Base-by-base conservation (phyloP, 53 echinoderm and acorn worm species). In the Paracentrotus lividus region DNA sequence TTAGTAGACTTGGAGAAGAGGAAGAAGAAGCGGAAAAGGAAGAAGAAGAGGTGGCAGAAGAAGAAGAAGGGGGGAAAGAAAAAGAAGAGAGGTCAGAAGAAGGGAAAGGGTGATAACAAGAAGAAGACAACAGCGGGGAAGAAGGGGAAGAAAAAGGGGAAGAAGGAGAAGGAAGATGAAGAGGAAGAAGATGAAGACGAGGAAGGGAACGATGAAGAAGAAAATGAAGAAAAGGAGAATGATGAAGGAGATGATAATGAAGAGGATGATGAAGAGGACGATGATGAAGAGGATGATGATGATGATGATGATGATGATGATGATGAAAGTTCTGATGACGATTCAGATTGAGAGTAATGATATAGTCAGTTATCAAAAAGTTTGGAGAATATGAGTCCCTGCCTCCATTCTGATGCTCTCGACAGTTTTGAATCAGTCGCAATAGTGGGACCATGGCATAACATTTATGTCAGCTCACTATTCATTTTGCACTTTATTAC, bases 21-120 rank as follows among this genome's bases (percentile, higher is more conserved):
- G 27, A 26, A 88, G 43, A 88, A 88, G 89, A 88, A 88, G 44
- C n/a, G 64, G 64, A 45, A 20, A 0, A 59, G 44, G 65, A 88
- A 65, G 38, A 88, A 32, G 45, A 24, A 26, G 53, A 52, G 32
- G 18, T 15, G 0, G 42, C 10, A 9, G 53, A 2, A 32, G 20
- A 51, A 86, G 16, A 85, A 49, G 53, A 86, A 47, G 86, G 32
- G 33, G 86, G 56, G 20, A 42, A 15, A 42, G 43, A n/a, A n/a
- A n/a, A n/a, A n/a, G n/a, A n/a, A 23, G 4, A 14, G 12, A 10
- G 18, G 84, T 8, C 60, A 84, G 86, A 86, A 33, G 34, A 36
- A 29, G 33, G 21, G n/a, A n/a, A 55, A n/a, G 54, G 86, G 18
- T 33, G 56, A 86, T 8, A 57, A 57, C 18, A 57, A 57, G 20